These are phyloP conservation scores for Hydrolagus colliei DNA, from an alignment of 2,797 vertebrate species.

Conservation along the genomic window DNA sequence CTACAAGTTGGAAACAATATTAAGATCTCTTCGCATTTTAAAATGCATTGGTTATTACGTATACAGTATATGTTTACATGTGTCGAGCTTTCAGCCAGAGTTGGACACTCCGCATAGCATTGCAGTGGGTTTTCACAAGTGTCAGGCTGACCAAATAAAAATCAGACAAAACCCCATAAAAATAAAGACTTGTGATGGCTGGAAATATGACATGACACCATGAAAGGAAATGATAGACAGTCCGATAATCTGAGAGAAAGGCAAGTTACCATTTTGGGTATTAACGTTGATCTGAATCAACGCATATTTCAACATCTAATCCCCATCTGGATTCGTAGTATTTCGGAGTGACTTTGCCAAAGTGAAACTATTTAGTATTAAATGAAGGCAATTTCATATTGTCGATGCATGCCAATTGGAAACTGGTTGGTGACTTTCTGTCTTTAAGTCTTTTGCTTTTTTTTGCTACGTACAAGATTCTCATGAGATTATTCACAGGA, in stretches of 20 bases:
- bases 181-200: too few species aligned
- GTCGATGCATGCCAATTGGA: not conserved
- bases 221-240: too few species aligned
- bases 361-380: constrained; percentile 9
- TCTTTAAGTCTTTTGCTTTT: not conserved
- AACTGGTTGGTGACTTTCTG: not conserved
- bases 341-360: constrained; percentile 9
- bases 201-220: too few species aligned
- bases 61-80: too few species aligned
- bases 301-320: not conserved
- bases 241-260: too few species aligned
- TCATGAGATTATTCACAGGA: not conserved
- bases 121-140: too few species aligned
- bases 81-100: too few species aligned
- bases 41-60: too few species aligned
- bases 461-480: not conserved
- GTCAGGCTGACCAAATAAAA: too few species aligned
- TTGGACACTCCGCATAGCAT: too few species aligned
- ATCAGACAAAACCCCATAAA: not conserved
- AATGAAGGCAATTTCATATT: not conserved
- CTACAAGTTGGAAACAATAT: not conserved
- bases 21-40: not conserved
- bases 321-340: not conserved
- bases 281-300: not conserved
- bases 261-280: too few species aligned